Evolutionary conservation across 2,888 invertebrate genomes (phyloP), one percentile per base, ranked within the genome.

Genomic region (Stenichneumon culpator): DNA sequence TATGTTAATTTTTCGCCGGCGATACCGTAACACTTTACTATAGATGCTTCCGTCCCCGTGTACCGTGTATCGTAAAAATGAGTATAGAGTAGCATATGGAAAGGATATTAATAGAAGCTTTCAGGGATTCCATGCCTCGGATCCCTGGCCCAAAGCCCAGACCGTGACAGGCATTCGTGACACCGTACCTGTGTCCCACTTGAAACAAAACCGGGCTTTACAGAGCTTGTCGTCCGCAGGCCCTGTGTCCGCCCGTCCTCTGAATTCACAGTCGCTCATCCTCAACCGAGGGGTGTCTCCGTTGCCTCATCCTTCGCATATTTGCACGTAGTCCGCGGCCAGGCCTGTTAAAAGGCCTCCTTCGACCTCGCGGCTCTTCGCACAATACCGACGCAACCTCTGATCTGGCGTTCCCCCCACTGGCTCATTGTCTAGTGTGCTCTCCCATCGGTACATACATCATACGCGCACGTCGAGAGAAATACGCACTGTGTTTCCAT

Each of bases 21-120:
- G 39, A 39, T 39, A 47, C 2, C 44, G 44, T 47, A 47, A 16
- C 3, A 4, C 11, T 11, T 47, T 47, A 16, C 44, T 47, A 11
- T 39, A 16, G 1, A 47, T 16, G 16, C 16, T 14, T 47, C 14
- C n/a, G n/a, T 44, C 14, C 14, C 0, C 44, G 44, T 44, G 3
- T 44, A 44, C 44, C 44, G 14, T 44, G 9, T 14, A 25, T 57
- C 22, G 9, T 57, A 57, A 57, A 57, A 11, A 57, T 14, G 57
- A 25, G 9, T 9, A 22, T 19, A 22, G 14, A 11, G 57, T 0
- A 57, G 14, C 57, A 57, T 57, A 57, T 57, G 50, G 52, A 65
- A 67, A 75, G 32, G 22, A 50, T 50, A 63, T 80, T 80, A 77
- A 75, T 79, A 68, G 67, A 16, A 32, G 80, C 57, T 84, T 80